Conservation (phyloP, 2,888 invertebrate genomes). For the Frankliniella intonsa region DNA sequence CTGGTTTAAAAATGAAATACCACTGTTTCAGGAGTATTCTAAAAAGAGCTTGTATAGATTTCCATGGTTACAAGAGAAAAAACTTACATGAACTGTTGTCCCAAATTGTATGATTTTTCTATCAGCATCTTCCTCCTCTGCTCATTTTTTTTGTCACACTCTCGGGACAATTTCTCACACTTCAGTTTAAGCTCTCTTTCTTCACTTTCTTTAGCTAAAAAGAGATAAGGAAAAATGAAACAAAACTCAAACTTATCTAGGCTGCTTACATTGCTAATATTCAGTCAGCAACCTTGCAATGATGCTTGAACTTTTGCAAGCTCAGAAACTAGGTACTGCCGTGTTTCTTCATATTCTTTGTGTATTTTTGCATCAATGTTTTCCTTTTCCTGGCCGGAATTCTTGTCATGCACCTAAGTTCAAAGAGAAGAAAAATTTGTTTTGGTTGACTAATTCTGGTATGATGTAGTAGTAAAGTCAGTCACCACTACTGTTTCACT, state of each 20-base stretch:
- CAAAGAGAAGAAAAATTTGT: no score
- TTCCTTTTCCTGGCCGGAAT: conserved; percentile 35
- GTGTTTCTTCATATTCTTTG: conserved; percentile 41
- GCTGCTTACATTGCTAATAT: neutral
- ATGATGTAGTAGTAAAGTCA: conserved; percentile 29
- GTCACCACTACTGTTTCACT: neutral
- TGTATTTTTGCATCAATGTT: conserved; percentile 40
- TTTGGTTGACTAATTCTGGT: conserved; percentile 10
- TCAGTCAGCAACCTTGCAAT: conserved; percentile 38
- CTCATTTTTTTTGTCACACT: conserved; percentile 39
- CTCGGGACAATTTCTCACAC: conserved; percentile 39
- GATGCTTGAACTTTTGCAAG: conserved; percentile 41
- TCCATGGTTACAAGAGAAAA: neutral
- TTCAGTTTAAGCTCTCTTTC: conserved; percentile 39
- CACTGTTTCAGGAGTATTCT: neutral
- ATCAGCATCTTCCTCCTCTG: conserved; percentile 37
- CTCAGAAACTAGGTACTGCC: conserved; percentile 41
- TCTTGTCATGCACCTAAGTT: conserved; percentile 40
- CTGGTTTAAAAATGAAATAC: neutral
- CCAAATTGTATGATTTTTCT: conserved; percentile 36
- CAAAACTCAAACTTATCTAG: neutral
- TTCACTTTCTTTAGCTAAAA: conserved; percentile 38
- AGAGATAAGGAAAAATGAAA: neutral
- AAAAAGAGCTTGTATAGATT: neutral
- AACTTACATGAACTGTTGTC: neutral